Conservation (phyloP, 2,888 invertebrate genomes). For the Hydriomena furcata region DNA sequence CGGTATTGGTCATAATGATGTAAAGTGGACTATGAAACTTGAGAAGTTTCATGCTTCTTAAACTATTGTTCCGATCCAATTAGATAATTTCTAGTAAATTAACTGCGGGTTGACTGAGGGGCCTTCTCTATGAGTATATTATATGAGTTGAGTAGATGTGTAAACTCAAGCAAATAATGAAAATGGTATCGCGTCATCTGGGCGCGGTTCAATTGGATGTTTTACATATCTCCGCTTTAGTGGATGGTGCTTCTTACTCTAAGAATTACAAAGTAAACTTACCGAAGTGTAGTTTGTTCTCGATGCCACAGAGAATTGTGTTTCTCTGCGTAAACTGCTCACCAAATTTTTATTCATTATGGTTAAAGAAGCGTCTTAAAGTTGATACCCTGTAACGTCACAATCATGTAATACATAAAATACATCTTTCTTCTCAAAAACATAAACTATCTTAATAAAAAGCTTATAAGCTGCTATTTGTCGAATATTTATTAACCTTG, state of each 20-base stretch:
- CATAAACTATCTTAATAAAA: constrained; percentile 46
- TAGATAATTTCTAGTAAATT: too few species aligned
- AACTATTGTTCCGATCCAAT: too few species aligned
- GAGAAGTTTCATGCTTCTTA: too few species aligned
- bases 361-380: constrained; percentile 13
- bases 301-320: not conserved
- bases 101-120: too few species aligned
- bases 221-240: too few species aligned
- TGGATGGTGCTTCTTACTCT: too few species aligned
- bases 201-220: too few species aligned
- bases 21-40: not conserved
- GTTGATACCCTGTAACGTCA: constrained; percentile 29
- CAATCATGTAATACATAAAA: constrained; percentile 55
- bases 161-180: too few species aligned
- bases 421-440: constrained; percentile 43
- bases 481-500: not conserved
- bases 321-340: not conserved
- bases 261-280: not conserved
- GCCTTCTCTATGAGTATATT: too few species aligned
- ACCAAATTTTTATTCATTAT: not conserved
- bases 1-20: constrained; percentile 7
- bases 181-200: too few species aligned
- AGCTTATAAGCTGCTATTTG: constrained; percentile 45
- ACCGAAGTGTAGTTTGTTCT: not conserved
- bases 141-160: too few species aligned